Evolutionary conservation across 1,140 invertebrate species (phyloP).

Genomic region (Elymnias hypermnestra): DNA sequence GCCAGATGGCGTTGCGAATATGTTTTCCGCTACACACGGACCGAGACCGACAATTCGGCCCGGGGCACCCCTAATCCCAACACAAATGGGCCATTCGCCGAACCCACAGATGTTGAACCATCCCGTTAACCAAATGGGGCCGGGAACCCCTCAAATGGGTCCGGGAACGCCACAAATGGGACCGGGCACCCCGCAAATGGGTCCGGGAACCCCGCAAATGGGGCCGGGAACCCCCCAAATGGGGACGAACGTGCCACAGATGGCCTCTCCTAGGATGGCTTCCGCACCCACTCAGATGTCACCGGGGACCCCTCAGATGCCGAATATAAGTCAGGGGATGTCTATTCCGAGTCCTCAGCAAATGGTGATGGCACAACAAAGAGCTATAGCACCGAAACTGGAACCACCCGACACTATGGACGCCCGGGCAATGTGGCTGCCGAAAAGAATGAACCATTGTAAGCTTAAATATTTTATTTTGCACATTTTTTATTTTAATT

Average conservation of each 20-base stretch:
- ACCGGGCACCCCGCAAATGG: constrained; percentile 45
- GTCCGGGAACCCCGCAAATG: constrained; percentile 59
- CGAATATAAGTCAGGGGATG: constrained; percentile 56
- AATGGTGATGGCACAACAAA: constrained; percentile 59
- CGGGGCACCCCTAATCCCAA: constrained; percentile 35
- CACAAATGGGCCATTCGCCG: constrained; percentile 48
- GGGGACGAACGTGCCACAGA: constrained; percentile 50
- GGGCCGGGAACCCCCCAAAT: constrained; percentile 57
- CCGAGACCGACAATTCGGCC: constrained; percentile 49
- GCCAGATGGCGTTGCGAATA: constrained; percentile 66
- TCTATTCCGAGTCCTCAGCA: constrained; percentile 57
- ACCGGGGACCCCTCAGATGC: constrained; percentile 60
- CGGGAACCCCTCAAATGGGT: constrained; percentile 62
- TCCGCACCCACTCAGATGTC: constrained; percentile 64
- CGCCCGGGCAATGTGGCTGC: constrained; percentile 76
- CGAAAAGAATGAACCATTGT: constrained; percentile 79
- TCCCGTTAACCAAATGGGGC: constrained; percentile 51
- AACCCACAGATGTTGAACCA: constrained; percentile 48
- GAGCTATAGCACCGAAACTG: constrained; percentile 60
- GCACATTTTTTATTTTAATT: constrained; percentile 54
- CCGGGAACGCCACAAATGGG: constrained; percentile 56
- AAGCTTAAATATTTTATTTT: constrained; percentile 77
- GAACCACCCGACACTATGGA: constrained; percentile 72
- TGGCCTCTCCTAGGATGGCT: constrained; percentile 56
- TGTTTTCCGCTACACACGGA: constrained; percentile 61